A percentile compares a stretch with the other conserved stretches of the same genome.
These are phyloP conservation scores for Lophochroa leadbeateri DNA, from an alignment of 2,113 vertebrate species.

Conservation along the genomic window DNA sequence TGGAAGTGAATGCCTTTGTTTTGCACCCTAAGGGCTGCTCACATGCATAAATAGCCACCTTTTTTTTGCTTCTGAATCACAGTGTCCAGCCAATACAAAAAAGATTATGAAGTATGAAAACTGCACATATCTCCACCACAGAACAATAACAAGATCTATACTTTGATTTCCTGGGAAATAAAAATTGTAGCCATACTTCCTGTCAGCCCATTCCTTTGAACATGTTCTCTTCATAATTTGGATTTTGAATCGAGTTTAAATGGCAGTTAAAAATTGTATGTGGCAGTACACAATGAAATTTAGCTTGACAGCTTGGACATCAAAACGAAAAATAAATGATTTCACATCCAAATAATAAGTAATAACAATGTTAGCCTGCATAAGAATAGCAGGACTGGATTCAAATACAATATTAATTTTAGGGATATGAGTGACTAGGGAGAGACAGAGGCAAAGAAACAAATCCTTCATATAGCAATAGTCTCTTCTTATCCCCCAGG, in stretches of 20 bases:
- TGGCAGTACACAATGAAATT: constrained; percentile 89
- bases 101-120: constrained; percentile 34
- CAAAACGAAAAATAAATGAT: constrained; percentile 93
- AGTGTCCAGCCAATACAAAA: constrained; percentile 34
- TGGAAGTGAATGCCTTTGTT: constrained; percentile 13
- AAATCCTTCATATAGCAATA: constrained; percentile 92
- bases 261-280: constrained; percentile 94
- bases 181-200: constrained; percentile 73
- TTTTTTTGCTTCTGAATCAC: neutral
- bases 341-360: constrained; percentile 95
- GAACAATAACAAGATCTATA: constrained; percentile 62
- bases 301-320: constrained; percentile 88
- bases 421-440: constrained; percentile 94
- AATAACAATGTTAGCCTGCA: constrained; percentile 99
- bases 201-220: constrained; percentile 82
- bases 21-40: neutral
- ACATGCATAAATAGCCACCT: neutral
- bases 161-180: constrained; percentile 84
- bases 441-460: constrained; percentile 86
- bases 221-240: constrained; percentile 80
- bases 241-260: constrained; percentile 89
- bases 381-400: constrained; percentile 90
- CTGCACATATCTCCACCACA: neutral
- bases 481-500: constrained; percentile 94
- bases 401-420: constrained; percentile 99